These are phyloP conservation scores for Cephalophus harveyi DNA, from an alignment of 2,113 vertebrate species.

Conservation along the genomic window DNA sequence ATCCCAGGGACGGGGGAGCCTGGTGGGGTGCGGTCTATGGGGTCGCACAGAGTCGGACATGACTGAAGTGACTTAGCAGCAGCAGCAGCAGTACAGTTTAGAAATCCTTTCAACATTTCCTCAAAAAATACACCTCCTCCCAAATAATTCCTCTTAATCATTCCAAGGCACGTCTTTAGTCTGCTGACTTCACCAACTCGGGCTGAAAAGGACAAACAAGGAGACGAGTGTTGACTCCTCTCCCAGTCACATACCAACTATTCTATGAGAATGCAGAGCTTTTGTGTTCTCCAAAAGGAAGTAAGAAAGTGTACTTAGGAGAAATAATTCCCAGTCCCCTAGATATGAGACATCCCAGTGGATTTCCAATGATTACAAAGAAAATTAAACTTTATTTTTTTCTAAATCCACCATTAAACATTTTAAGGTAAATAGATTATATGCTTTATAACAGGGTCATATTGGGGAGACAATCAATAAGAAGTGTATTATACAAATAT, in stretches of 20 bases:
- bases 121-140: background rate
- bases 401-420: background rate
- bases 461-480: background rate
- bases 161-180: background rate
- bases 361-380: background rate
- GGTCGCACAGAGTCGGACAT: no score
- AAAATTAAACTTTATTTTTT: constrained; percentile 14
- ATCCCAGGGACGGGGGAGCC: no score
- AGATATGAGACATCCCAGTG: background rate
- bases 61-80: no score
- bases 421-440: background rate
- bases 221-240: background rate
- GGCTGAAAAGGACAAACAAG: background rate
- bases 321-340: background rate
- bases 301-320: background rate
- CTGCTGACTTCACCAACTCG: background rate
- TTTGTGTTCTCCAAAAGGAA: background rate
- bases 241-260: background rate
- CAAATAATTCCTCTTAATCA: constrained; percentile 7
- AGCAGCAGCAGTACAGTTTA: background rate
- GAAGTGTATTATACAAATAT: background rate
- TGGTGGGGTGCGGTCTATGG: no score
- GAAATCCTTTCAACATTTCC: constrained; percentile 25
- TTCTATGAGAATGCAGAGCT: background rate
- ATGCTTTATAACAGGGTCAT: background rate